Evolutionary conservation across 2,888 invertebrate genomes (phyloP).

Genomic region (Psococerastis gibbosa): DNA sequence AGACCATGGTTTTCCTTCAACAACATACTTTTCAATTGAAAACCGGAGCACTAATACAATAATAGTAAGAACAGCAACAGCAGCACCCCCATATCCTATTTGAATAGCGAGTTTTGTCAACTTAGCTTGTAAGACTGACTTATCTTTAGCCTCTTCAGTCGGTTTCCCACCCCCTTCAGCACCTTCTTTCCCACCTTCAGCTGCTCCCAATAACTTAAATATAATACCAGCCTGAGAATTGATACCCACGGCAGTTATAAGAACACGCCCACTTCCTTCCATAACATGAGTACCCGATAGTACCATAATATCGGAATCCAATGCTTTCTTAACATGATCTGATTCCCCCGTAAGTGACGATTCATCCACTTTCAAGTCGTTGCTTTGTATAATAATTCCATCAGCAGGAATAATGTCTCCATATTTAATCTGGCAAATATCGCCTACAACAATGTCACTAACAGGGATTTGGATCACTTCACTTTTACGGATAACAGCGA

Average conservation of each 20-base stretch:
- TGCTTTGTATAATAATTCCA: slow-evolving; percentile 41
- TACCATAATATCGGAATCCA: slow-evolving; percentile 33
- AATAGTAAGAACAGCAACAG: slow-evolving; percentile 40
- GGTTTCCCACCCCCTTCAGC: slow-evolving; percentile 8
- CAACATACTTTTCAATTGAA: slow-evolving; percentile 26
- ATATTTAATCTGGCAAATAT: slow-evolving; percentile 38
- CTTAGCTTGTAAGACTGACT: slow-evolving; percentile 42
- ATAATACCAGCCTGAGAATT: slow-evolving; percentile 50
- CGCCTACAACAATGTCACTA: slow-evolving; percentile 39
- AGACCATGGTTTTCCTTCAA: slow-evolving; percentile 25
- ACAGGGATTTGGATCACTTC: slow-evolving; percentile 35
- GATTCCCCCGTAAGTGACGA: slow-evolving; percentile 46
- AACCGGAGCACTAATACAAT: slow-evolving; percentile 38
- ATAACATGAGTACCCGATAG: slow-evolving; percentile 41
- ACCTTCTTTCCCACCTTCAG: slow-evolving; percentile 21
- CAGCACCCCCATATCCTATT: slow-evolving; percentile 44
- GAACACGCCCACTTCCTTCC: slow-evolving; percentile 45
- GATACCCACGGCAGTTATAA: slow-evolving; percentile 42
- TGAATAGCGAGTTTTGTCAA: slow-evolving; percentile 44
- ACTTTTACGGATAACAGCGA: slow-evolving; percentile 36
- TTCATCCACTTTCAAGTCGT: slow-evolving; percentile 46
- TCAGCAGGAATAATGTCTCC: slow-evolving; percentile 47
- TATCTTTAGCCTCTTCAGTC: slow-evolving; percentile 15
- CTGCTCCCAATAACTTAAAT: slow-evolving; percentile 39
- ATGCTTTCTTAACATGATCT: slow-evolving; percentile 45